Evolutionary conservation across 2,888 invertebrate genomes (phyloP).

Genomic region (Girardia tigrina): DNA sequence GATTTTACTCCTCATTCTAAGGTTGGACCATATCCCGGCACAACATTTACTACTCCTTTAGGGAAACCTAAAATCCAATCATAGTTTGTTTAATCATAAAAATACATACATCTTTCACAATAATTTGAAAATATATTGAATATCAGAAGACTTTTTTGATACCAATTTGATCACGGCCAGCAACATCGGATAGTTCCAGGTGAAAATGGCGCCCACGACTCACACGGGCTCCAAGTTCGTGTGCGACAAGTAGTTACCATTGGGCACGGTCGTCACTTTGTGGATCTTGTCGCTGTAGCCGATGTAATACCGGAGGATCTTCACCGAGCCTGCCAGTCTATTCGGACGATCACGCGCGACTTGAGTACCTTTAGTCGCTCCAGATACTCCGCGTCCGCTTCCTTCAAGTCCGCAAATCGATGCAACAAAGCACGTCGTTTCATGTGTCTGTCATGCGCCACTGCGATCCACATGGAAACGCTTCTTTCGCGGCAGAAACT

Average conservation of each 20-base stretch:
- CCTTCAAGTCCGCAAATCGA: constrained; percentile 65
- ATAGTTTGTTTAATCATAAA: too few species aligned
- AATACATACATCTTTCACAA: too few species aligned
- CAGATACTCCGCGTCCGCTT: constrained; percentile 62
- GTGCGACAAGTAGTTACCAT: constrained; percentile 45
- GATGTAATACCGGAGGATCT: constrained; percentile 62
- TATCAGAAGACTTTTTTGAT: constrained; percentile 49
- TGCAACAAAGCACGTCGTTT: constrained; percentile 62
- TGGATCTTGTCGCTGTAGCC: constrained; percentile 84
- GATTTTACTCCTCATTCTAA: constrained; percentile 47
- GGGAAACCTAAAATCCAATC: constrained; percentile 61
- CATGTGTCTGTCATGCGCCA: constrained; percentile 60
- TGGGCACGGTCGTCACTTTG: constrained; percentile 58
- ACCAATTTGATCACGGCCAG: constrained; percentile 46
- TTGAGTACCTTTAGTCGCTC: constrained; percentile 56
- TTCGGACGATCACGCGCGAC: constrained; percentile 53
- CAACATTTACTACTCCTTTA: constrained; percentile 72
- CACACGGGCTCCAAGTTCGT: constrained; percentile 67
- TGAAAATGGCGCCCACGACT: constrained; percentile 80
- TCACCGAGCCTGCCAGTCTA: constrained; percentile 37
- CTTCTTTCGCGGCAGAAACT: constrained; percentile 50
- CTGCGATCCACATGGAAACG: constrained; percentile 49
- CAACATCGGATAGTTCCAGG: constrained; percentile 52
- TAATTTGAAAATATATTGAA: too few species aligned
- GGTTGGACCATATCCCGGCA: constrained; percentile 63